A percentile compares a stretch with the other conserved stretches of the same genome.
Evolutionary conservation across 2,113 vertebrate species (phyloP).

Genomic region (Blennius ocellaris): DNA sequence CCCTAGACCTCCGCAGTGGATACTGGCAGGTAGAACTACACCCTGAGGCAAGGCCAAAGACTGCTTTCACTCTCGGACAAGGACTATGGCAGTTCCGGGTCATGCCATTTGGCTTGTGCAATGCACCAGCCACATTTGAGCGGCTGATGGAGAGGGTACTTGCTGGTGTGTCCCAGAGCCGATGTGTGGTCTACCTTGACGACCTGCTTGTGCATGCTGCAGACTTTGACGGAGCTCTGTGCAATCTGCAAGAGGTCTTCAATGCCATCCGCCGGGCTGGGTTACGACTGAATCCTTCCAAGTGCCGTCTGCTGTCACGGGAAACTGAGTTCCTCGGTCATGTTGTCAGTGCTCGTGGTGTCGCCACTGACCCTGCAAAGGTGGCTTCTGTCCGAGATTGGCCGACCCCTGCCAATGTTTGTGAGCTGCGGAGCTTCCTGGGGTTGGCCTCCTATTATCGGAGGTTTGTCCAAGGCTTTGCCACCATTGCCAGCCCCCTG

Average conservation of each 20-base stretch:
- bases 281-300: neutral
- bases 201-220: neutral
- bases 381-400: neutral
- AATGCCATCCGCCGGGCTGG: neutral
- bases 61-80: neutral
- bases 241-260: neutral
- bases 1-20: neutral
- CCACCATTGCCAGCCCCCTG: neutral
- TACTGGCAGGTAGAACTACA: neutral
- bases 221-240: neutral
- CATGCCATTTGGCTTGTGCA: conserved; percentile 1
- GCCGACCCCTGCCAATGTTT: neutral
- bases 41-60: neutral
- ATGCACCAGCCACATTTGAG: conserved; percentile 4
- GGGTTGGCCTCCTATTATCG: neutral
- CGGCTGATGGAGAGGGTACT: neutral
- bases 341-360: neutral
- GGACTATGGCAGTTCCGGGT: neutral
- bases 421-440: neutral
- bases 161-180: neutral
- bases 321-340: neutral
- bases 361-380: neutral
- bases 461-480: neutral
- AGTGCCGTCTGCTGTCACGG: neutral
- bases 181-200: neutral